These are phyloP conservation scores for Drosophila crucigera DNA, from an alignment of 2,888 invertebrate species.

Conservation along the genomic window DNA sequence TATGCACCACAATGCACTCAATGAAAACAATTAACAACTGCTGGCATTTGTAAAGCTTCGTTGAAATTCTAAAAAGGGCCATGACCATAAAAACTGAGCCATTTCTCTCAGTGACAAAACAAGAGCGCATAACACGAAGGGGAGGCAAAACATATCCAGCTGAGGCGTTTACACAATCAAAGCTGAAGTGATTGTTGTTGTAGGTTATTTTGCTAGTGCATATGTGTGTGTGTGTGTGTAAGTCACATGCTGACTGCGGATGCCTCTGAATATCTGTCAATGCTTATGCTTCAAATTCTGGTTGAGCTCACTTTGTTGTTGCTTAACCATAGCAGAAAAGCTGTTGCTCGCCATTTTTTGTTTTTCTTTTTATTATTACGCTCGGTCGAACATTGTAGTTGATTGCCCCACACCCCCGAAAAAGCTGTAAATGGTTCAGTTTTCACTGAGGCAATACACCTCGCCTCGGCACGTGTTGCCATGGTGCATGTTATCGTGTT, in stretches of 20 bases:
- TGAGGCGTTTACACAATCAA: constrained; percentile 68
- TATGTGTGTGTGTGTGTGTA: constrained; percentile 40
- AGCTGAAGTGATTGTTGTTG: not conserved
- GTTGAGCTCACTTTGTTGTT: not conserved
- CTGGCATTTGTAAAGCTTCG: constrained; percentile 4
- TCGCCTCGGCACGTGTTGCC: constrained; percentile 59
- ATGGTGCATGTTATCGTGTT: constrained; percentile 28
- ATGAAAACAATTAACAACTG: constrained; percentile 10
- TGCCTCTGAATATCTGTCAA: constrained; percentile 60
- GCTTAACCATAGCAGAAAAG: constrained; percentile 18
- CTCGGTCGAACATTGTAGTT: not conserved
- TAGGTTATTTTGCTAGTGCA: not conserved
- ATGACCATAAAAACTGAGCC: not conserved
- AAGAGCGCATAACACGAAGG: not conserved
- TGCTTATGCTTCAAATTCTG: constrained; percentile 44
- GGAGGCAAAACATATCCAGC: constrained; percentile 17
- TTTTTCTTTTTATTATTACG: not conserved
- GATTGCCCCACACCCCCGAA: not conserved
- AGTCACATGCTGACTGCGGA: constrained; percentile 70
- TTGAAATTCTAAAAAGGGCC: not conserved
- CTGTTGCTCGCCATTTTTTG: constrained; percentile 16
- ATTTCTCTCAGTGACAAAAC: constrained; percentile 4
- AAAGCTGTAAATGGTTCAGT: constrained; percentile 11
- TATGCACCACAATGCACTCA: constrained; percentile 39
- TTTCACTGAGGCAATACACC: constrained; percentile 14